Evolutionary conservation across 1,140 invertebrate species (phyloP).

Genomic region (Nephila pilipes): DNA sequence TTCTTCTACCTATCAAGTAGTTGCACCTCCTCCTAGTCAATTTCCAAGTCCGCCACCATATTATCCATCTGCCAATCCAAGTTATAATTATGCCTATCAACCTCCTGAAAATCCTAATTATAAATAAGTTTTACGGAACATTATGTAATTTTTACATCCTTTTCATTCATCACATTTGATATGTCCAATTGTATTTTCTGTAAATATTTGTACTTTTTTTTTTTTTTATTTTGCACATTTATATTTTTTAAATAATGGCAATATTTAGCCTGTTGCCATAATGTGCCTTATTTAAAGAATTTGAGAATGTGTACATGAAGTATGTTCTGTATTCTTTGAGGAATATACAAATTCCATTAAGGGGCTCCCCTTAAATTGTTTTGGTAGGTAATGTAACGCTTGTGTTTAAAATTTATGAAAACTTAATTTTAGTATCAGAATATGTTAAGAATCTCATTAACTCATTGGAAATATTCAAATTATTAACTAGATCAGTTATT

Average conservation of each 20-base stretch:
- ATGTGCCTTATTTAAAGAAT: slow-evolving; percentile 37
- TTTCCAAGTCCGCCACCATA: slow-evolving; percentile 5
- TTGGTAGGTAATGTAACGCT: too few relatives aligned
- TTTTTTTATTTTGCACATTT: too few relatives aligned
- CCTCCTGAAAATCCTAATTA: slow-evolving; percentile 4
- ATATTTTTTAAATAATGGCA: neutral
- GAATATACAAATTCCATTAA: neutral
- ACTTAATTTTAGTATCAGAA: too few relatives aligned
- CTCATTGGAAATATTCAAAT: too few relatives aligned
- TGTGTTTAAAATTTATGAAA: too few relatives aligned
- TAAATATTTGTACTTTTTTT: neutral
- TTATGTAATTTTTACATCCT: neutral
- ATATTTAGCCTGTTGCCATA: neutral
- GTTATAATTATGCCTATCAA: slow-evolving; percentile 8
- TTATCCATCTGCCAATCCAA: neutral
- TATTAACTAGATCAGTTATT: too few relatives aligned
- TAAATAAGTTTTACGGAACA: neutral
- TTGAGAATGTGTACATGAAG: neutral
- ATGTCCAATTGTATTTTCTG: neutral
- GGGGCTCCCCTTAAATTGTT: too few relatives aligned
- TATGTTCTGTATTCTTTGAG: neutral
- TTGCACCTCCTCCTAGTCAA: slow-evolving; percentile 47
- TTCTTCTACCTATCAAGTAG: slow-evolving; percentile 27
- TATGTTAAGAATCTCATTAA: too few relatives aligned
- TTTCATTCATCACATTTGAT: neutral